These are phyloP conservation scores for Boulengeromyrus knoepffleri DNA, from an alignment of 2,113 vertebrate species.

Conservation along the genomic window DNA sequence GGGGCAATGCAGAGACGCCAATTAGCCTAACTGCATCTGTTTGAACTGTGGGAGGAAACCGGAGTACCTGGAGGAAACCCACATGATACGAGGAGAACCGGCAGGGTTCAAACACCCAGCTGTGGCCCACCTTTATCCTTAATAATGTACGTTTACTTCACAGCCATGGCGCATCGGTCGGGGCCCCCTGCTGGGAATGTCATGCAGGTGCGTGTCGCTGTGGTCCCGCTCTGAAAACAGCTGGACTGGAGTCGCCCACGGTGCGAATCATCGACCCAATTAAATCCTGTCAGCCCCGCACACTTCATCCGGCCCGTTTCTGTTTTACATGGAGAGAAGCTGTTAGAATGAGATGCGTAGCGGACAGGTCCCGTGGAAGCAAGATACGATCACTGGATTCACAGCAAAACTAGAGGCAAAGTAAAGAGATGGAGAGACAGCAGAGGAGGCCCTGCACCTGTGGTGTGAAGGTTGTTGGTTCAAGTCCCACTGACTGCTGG, in stretches of 20 bases:
- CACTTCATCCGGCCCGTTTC: not conserved
- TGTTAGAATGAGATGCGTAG: not conserved
- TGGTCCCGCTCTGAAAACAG: slow-evolving; percentile 8
- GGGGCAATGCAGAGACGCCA: not conserved
- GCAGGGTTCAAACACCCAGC: not conserved
- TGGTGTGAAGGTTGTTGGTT: not conserved
- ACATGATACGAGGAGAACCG: too few species aligned
- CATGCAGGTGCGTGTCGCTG: slow-evolving; percentile 26
- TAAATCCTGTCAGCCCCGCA: not conserved
- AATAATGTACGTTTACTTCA: slow-evolving; percentile 9
- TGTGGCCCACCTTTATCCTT: slow-evolving; percentile 13
- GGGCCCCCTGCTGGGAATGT: slow-evolving; percentile 37
- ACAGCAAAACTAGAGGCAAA: not conserved
- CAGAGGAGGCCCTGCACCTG: not conserved
- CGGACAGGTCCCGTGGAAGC: not conserved
- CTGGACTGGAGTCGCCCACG: not conserved
- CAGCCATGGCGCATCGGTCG: slow-evolving; percentile 24
- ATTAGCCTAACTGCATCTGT: not conserved
- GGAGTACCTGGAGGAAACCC: not conserved
- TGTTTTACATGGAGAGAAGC: not conserved
- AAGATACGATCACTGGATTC: not conserved
- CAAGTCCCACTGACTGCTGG: not conserved
- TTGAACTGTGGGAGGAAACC: not conserved
- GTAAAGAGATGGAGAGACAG: not conserved
- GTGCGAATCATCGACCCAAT: slow-evolving; percentile 8